Percentiles rank a stretch among this genome's conserved stretches.
Conservation (phyloP, 2,888 invertebrate genomes). For the Chymomyza amoena region DNA sequence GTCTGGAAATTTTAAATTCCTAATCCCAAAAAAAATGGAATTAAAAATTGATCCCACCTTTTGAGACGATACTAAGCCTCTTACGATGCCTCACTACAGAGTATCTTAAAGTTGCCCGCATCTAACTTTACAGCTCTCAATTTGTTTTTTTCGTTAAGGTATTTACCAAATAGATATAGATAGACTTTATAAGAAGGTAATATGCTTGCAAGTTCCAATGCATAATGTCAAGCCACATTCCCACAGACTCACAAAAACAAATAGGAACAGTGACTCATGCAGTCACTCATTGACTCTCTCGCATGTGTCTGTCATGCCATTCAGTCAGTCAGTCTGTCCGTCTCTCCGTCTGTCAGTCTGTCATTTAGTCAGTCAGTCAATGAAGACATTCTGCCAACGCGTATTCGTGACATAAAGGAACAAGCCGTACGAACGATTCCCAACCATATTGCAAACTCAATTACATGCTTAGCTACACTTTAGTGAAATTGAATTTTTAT, state of each 20-base stretch:
- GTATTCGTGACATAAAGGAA: conserved; percentile 65
- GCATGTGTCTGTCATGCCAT: not conserved
- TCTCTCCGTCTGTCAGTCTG: conserved; percentile 37
- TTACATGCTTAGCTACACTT: conserved; percentile 77
- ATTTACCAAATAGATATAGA: not conserved
- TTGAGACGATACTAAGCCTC: too few species aligned
- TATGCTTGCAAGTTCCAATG: not conserved
- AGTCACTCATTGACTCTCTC: not conserved
- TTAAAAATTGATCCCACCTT: too few species aligned
- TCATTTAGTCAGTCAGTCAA: conserved; percentile 23
- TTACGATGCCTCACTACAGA: too few species aligned
- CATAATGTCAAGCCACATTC: not conserved
- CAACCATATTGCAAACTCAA: conserved; percentile 75
- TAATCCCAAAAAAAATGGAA: too few species aligned
- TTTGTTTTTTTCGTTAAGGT: too few species aligned
- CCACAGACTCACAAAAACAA: not conserved
- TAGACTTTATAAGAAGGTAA: not conserved
- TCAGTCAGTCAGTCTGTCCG: conserved; percentile 14
- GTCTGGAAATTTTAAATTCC: too few species aligned
- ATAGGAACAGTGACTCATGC: not conserved
- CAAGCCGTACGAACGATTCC: conserved; percentile 34
- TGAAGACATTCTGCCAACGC: conserved; percentile 44
- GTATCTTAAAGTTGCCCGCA: too few species aligned
- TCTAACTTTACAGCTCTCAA: too few species aligned
- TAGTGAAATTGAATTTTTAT: conserved; percentile 73